Evolutionary conservation across 1,140 invertebrate genomes (phyloP).

Genomic region (Telenomus remus): DNA sequence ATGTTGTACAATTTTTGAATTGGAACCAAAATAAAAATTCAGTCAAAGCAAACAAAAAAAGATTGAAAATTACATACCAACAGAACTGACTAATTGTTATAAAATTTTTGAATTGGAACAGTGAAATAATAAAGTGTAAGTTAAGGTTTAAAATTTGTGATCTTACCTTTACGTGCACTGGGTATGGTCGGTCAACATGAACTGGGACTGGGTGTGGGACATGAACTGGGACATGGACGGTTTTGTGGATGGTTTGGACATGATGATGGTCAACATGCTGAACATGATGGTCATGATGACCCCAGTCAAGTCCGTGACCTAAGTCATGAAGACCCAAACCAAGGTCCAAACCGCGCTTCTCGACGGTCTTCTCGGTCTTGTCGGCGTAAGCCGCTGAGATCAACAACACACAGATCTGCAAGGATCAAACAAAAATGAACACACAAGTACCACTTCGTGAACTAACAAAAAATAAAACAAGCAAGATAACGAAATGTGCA

Average conservation of each 20-base stretch:
- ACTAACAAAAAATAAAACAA: slow-evolving; percentile 4
- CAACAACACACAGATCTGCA: slow-evolving; percentile 69
- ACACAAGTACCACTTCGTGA: too few species aligned
- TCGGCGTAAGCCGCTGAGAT: slow-evolving; percentile 66
- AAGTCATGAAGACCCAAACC: slow-evolving; percentile 34
- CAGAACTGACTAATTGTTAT: too few species aligned
- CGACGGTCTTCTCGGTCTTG: slow-evolving; percentile 66
- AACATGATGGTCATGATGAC: slow-evolving; percentile 22
- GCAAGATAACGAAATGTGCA: not conserved
- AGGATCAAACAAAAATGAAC: slow-evolving; percentile 12
- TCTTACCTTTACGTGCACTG: slow-evolving; percentile 70
- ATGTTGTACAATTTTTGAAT: too few species aligned
- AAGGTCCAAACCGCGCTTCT: slow-evolving; percentile 68
- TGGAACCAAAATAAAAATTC: too few species aligned
- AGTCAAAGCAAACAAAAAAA: too few species aligned
- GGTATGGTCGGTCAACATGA: slow-evolving; percentile 69
- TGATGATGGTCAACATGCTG: slow-evolving; percentile 66
- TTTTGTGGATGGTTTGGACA: slow-evolving; percentile 62
- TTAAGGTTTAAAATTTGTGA: too few species aligned
- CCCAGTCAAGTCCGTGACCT: slow-evolving; percentile 5
- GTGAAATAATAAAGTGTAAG: too few species aligned
- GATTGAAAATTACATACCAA: too few species aligned
- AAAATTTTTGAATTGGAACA: too few species aligned
- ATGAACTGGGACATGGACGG: slow-evolving; percentile 60
- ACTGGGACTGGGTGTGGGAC: slow-evolving; percentile 65